phyloP scores from a whole-genome alignment of 2,888 invertebrate genomes.

The Sthenelais limicola region DNA sequence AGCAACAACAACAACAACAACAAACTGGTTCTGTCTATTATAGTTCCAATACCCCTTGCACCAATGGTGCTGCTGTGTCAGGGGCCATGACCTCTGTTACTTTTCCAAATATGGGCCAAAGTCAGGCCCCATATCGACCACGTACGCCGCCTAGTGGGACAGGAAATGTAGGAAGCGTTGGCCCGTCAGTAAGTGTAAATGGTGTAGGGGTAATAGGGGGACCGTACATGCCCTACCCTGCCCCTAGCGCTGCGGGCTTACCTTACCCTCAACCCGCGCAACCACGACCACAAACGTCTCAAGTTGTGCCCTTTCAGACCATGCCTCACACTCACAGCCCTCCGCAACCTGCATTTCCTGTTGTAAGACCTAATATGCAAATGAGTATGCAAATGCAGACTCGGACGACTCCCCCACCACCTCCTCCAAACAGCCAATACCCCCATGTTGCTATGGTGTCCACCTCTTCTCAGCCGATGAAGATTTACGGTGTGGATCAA shows the following conservation, averaged over 20 bases:
- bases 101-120: slow-evolving; percentile 12
- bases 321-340: slow-evolving; percentile 49
- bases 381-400: slow-evolving; percentile 62
- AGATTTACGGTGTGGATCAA: slow-evolving; percentile 43
- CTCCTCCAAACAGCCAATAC: slow-evolving; percentile 14
- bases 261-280: slow-evolving; percentile 26
- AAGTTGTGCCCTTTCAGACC: slow-evolving; percentile 21
- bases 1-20: slow-evolving; percentile 31
- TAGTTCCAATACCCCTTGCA: slow-evolving; percentile 21
- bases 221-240: slow-evolving; percentile 23
- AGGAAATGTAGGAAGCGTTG: slow-evolving; percentile 36
- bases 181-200: slow-evolving; percentile 16
- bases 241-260: background rate
- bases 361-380: slow-evolving; percentile 63
- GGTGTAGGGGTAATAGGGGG: slow-evolving; percentile 19
- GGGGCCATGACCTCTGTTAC: slow-evolving; percentile 1
- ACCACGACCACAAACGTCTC: slow-evolving; percentile 10
- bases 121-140: slow-evolving; percentile 51
- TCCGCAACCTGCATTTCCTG: slow-evolving; percentile 54
- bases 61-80: slow-evolving; percentile 25
- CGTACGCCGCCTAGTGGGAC: slow-evolving; percentile 53
- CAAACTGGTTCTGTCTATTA: slow-evolving; percentile 26
- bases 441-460: slow-evolving; percentile 32
- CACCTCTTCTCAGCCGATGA: slow-evolving; percentile 28
- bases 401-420: slow-evolving; percentile 53